Evolutionary conservation across 2,113 vertebrate species (phyloP).

Genomic region (Cromileptes altivelis): DNA sequence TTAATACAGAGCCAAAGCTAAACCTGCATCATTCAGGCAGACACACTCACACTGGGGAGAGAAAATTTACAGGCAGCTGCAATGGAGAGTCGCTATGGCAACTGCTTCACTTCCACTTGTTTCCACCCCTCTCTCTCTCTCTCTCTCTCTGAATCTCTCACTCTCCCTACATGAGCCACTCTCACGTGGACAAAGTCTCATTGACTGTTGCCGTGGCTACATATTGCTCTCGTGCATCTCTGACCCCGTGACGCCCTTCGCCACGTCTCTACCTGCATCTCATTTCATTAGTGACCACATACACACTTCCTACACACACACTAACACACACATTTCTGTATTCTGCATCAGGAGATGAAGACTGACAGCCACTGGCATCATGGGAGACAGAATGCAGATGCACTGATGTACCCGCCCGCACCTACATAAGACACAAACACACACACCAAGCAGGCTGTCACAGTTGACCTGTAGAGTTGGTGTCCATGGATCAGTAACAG

Average conservation of each 20-base stretch:
- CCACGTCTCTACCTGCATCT: slow-evolving; percentile 61
- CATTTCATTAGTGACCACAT: slow-evolving; percentile 58
- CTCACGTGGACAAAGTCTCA: slow-evolving; percentile 71
- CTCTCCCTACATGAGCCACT: slow-evolving; percentile 59
- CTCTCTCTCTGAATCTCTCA: slow-evolving; percentile 1
- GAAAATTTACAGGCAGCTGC: slow-evolving; percentile 73
- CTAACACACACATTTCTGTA: background rate
- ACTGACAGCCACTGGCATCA: slow-evolving; percentile 48
- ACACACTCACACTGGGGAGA: slow-evolving; percentile 41
- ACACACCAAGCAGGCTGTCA: slow-evolving; percentile 53
- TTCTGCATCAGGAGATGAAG: slow-evolving; percentile 28
- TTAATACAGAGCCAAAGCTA: slow-evolving; percentile 20
- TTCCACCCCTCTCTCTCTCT: slow-evolving; percentile 33
- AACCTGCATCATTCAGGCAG: slow-evolving; percentile 50
- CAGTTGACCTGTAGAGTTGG: slow-evolving; percentile 69
- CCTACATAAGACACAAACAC: slow-evolving; percentile 6
- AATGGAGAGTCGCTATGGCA: slow-evolving; percentile 80
- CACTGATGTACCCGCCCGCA: slow-evolving; percentile 25
- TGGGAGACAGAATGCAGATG: slow-evolving; percentile 67
- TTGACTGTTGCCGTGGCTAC: slow-evolving; percentile 82
- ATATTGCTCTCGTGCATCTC: slow-evolving; percentile 71
- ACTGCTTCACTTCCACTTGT: slow-evolving; percentile 80
- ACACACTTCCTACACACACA: slow-evolving; percentile 19
- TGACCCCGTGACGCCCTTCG: slow-evolving; percentile 63
- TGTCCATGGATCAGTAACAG: slow-evolving; percentile 73